These are phyloP conservation scores for Geotrupes spiniger DNA, from an alignment of 2,888 invertebrate genomes.

Conservation along the genomic window DNA sequence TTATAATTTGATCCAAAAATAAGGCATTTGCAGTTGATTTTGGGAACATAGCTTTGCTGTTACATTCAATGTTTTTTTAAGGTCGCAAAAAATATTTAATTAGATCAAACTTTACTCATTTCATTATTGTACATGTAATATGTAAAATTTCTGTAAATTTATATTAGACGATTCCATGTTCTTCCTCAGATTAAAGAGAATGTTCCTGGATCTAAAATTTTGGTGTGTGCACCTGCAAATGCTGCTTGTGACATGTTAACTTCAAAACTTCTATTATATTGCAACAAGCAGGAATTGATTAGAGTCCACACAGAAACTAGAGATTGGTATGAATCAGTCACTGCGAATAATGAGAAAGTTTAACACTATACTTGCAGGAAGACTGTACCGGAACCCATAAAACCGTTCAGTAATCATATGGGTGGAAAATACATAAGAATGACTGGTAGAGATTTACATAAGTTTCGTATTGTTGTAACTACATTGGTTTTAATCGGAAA, in stretches of 20 bases:
- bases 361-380: slow-evolving; percentile 27
- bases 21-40: not conserved
- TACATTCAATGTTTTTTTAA: too few species aligned
- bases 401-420: slow-evolving; percentile 39
- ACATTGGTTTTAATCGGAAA: slow-evolving; percentile 60
- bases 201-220: slow-evolving; percentile 51
- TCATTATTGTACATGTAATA: too few species aligned
- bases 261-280: slow-evolving; percentile 38
- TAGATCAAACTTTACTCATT: not conserved
- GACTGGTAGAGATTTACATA: slow-evolving; percentile 50
- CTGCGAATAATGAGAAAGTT: slow-evolving; percentile 2
- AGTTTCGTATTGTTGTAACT: slow-evolving; percentile 61
- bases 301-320: slow-evolving; percentile 51
- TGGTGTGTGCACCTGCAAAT: slow-evolving; percentile 70
- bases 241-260: slow-evolving; percentile 70
- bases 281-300: slow-evolving; percentile 41
- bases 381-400: slow-evolving; percentile 34
- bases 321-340: slow-evolving; percentile 37
- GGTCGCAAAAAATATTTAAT: not conserved
- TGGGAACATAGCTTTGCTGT: not conserved
- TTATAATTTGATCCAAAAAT: too few species aligned
- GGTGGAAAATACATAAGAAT: slow-evolving; percentile 46
- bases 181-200: slow-evolving; percentile 37
- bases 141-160: too few species aligned
- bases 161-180: too few species aligned